phyloP scores from a whole-genome alignment of 1,140 invertebrate species.

The Drosophila pandora region DNA sequence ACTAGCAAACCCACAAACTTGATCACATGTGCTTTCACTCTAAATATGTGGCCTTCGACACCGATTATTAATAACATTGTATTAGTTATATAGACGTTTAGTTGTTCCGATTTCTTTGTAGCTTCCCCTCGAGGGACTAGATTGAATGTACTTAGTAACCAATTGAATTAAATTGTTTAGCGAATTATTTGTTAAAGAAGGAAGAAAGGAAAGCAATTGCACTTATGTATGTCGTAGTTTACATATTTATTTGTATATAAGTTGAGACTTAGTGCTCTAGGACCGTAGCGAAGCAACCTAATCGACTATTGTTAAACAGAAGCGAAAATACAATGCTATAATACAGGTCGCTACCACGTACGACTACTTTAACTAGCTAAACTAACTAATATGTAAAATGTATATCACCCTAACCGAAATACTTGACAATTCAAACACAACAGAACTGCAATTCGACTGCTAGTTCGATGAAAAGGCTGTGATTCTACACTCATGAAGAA shows the following conservation, averaged over 20 bases:
- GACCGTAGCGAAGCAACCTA: conserved; percentile 53
- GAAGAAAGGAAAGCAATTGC: background rate
- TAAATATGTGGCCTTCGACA: conserved; percentile 75
- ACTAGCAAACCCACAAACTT: conserved; percentile 30
- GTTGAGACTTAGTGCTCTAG: conserved; percentile 31
- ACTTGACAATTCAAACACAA: conserved; percentile 77
- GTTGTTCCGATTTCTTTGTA: conserved; percentile 28
- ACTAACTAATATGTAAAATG: conserved; percentile 13
- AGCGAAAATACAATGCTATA: conserved; percentile 48
- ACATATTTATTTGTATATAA: conserved; percentile 75
- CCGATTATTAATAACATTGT: conserved; percentile 61
- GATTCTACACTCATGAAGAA: conserved; percentile 82
- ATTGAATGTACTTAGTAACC: conserved; percentile 49
- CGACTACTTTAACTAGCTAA: conserved; percentile 46
- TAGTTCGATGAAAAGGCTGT: conserved; percentile 77
- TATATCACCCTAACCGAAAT: conserved; percentile 64
- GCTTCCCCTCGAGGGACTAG: conserved; percentile 13
- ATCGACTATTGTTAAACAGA: conserved; percentile 61
- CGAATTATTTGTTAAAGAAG: conserved; percentile 20
- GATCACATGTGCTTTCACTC: conserved; percentile 58
- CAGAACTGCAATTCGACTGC: conserved; percentile 41
- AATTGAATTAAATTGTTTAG: conserved; percentile 49
- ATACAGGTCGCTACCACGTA: conserved; percentile 28
- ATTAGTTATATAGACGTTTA: conserved; percentile 30
- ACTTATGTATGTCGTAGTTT: conserved; percentile 40